Evolutionary conservation across 2,113 vertebrate species (phyloP).

Genomic region (Phalacrocorax aristotelis): DNA sequence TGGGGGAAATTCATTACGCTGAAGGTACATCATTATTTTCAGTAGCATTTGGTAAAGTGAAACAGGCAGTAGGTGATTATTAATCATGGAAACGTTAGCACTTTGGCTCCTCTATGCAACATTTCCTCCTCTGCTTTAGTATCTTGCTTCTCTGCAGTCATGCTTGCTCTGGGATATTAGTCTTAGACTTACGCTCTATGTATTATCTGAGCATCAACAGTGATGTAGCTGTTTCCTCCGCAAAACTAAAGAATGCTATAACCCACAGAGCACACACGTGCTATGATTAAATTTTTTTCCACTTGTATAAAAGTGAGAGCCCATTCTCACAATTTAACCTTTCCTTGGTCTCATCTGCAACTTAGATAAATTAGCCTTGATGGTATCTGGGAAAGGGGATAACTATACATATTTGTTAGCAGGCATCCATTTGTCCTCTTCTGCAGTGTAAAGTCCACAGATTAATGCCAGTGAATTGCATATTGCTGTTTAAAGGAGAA

Average conservation of each 20-base stretch:
- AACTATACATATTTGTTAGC: not conserved
- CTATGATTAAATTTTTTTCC: not conserved
- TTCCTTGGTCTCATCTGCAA: not conserved
- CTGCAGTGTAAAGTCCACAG: not conserved
- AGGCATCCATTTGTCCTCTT: not conserved
- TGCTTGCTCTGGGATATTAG: not conserved
- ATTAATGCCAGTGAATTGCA: not conserved
- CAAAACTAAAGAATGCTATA: not conserved
- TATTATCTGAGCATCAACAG: not conserved
- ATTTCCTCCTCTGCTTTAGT: not conserved
- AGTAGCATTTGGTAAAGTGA: not conserved
- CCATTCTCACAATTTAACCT: not conserved
- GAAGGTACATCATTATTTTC: conserved; percentile 27
- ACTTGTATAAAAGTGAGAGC: not conserved
- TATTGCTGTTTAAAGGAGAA: not conserved
- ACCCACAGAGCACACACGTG: not conserved
- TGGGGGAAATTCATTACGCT: not conserved
- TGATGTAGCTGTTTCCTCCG: not conserved
- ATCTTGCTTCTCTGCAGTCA: not conserved
- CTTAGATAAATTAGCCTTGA: not conserved
- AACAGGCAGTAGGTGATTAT: conserved; percentile 29
- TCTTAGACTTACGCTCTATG: fast-evolving
- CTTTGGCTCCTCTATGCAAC: not conserved
- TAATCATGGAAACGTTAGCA: conserved; percentile 12
- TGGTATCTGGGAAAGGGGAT: not conserved